Evolutionary conservation across 2,888 invertebrate genomes (phyloP).

Genomic region (Octonoba sinensis): DNA sequence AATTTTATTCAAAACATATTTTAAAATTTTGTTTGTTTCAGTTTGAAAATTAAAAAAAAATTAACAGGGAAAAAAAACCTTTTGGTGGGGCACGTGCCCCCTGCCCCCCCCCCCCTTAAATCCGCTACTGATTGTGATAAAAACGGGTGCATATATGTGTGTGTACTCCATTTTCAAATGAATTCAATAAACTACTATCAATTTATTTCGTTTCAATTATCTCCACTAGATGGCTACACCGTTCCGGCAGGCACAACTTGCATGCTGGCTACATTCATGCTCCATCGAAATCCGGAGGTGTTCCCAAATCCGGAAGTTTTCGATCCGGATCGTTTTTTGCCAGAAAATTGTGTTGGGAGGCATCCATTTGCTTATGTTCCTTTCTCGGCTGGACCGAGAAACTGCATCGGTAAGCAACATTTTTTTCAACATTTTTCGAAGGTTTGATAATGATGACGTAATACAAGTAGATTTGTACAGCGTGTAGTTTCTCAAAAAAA

Average conservation of each 20-base stretch:
- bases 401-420: constrained; percentile 55
- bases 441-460: too few relatives aligned
- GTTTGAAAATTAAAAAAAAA: too few relatives aligned
- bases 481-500: neutral
- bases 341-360: constrained; percentile 64
- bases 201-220: constrained; percentile 8
- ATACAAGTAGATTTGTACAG: too few relatives aligned
- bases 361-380: constrained; percentile 67
- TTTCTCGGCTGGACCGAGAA: constrained; percentile 67
- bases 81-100: too few relatives aligned
- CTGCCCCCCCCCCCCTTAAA: too few relatives aligned
- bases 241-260: constrained; percentile 66
- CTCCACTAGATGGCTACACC: constrained; percentile 52
- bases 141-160: too few relatives aligned
- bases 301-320: constrained; percentile 66
- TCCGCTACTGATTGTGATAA: too few relatives aligned
- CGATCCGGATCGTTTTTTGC: constrained; percentile 66
- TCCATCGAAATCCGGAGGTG: constrained; percentile 66
- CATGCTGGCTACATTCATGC: constrained; percentile 64
- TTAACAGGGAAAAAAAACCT: too few relatives aligned
- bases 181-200: neutral
- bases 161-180: too few relatives aligned
- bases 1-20: too few relatives aligned
- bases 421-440: too few relatives aligned
- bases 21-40: too few relatives aligned